Percentiles rank a stretch among this genome's conserved stretches.
Evolutionary conservation across 2,797 vertebrate species (phyloP).

Genomic region (Prionace glauca): DNA sequence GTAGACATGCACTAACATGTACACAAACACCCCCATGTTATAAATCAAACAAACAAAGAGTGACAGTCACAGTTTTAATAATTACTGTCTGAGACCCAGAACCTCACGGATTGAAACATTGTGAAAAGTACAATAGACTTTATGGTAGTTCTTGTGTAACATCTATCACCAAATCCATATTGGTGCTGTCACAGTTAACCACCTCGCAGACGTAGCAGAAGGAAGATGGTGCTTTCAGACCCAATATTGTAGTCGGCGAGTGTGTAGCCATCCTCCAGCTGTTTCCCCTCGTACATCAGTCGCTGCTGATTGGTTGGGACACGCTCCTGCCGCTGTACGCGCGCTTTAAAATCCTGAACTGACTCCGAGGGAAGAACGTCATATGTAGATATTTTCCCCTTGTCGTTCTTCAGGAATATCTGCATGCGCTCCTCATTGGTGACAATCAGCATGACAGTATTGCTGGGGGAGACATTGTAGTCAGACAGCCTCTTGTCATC

Average conservation of each 20-base stretch:
- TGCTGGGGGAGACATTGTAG: not conserved
- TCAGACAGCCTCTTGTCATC: not conserved
- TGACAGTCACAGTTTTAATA: not conserved
- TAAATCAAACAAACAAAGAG: not conserved
- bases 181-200: not conserved
- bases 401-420: conserved; percentile 30
- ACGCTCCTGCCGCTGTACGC: not conserved
- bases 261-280: conserved; percentile 16
- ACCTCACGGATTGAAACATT: not conserved
- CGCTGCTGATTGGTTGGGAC: conserved; percentile 35
- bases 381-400: conserved; percentile 7
- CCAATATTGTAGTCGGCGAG: conserved; percentile 38
- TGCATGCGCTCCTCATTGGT: not conserved
- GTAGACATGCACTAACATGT: not conserved
- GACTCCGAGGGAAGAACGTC: not conserved
- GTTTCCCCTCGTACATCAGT: not conserved
- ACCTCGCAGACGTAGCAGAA: conserved; percentile 22
- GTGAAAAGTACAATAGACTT: not conserved
- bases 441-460: conserved; percentile 6
- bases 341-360: not conserved
- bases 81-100: not conserved
- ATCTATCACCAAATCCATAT: not conserved
- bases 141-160: not conserved
- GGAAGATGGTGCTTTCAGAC: conserved; percentile 10
- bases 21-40: not conserved